Evolutionary conservation across 2,797 vertebrate genomes (phyloP), one percentile per base, ranked within the genome.

Genomic region (Xenops minutus): DNA sequence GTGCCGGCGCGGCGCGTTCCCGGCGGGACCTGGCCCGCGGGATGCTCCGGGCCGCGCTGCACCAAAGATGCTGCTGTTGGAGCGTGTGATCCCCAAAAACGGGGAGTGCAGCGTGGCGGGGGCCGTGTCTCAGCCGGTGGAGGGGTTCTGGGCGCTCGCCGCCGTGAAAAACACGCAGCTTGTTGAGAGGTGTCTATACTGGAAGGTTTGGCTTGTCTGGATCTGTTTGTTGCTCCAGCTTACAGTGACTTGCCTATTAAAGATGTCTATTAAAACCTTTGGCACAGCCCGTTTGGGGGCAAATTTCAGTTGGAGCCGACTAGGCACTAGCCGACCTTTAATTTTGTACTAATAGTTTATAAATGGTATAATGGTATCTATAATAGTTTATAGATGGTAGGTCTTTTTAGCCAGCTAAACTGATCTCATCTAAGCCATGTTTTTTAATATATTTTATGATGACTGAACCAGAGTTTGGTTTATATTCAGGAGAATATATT

Each of bases 161-260:
- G 0, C 63, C 10, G 5, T 26, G n/a, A 26, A 72, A 37, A 86
- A 30, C 9, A 5, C 0, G 2, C 13, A 39, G 1, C 17, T 61
- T 37, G 7, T 20, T 24, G 48, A 22, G 23, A 56, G 13, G 8
- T n/a, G 29, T 1, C 6, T 10, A 1, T 41, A 16, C 5, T 23
- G 36, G 27, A 74, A 44, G 17, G 34, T 74, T 81, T 66, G 15
- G 7, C n/a, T 61, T 6, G 0, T 13, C 51, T n/a, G 6, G 13
- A 30, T 76, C 17, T 54, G 2, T 63, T 51, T 89, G 44, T 41
- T 2, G 54, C 34, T 80, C 6, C 17, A 55, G 0, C 1, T 43
- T 21, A 19, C 44, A 10, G 20, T 44, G 44, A 44, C 20, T 41
- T 8, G 44, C 12, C 44, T 44, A 3, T 44, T 44, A 18, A 76